phyloP scores from a whole-genome alignment of 2,888 invertebrate genomes.

The Zhuqinia jingwanae region DNA sequence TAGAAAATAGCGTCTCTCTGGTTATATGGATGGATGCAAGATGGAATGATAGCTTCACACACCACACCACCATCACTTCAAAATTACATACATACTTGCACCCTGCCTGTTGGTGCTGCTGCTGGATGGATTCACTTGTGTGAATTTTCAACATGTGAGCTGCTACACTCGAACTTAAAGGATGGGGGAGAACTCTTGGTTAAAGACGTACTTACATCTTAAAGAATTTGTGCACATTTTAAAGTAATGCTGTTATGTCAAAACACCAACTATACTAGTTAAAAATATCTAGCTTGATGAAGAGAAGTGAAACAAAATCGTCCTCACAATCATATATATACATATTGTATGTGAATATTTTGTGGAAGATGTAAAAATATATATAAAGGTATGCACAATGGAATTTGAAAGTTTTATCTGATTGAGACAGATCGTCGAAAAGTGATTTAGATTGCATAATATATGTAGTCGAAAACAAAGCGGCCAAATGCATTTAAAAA shows the following conservation, averaged over 20 bases:
- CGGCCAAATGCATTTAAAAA: too few relatives aligned
- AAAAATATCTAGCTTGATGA: too few relatives aligned
- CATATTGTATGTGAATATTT: too few relatives aligned
- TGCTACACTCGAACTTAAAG: background rate
- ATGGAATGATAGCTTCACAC: background rate
- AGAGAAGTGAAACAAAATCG: background rate
- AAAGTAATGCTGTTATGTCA: too few relatives aligned
- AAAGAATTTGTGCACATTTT: conserved; percentile 1
- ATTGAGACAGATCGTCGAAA: conserved; percentile 35
- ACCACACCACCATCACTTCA: background rate
- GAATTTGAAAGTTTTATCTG: conserved; percentile 54
- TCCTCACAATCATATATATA: background rate
- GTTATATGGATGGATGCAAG: background rate
- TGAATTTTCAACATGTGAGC: conserved; percentile 34
- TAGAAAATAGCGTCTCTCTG: background rate
- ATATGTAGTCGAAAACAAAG: too few relatives aligned
- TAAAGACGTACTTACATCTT: background rate
- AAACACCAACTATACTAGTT: too few relatives aligned
- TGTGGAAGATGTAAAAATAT: too few relatives aligned
- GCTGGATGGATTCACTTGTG: conserved; percentile 20
- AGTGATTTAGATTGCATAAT: background rate
- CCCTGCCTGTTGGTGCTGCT: conserved; percentile 1
- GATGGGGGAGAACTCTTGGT: background rate
- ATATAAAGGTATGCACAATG: background rate
- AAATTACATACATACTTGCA: conserved; percentile 29